Percentiles rank a stretch among this genome's conserved stretches.
These are phyloP conservation scores for Drosophila biarmipes DNA, from an alignment of 1,140 invertebrate genomes.

Conservation along the genomic window DNA sequence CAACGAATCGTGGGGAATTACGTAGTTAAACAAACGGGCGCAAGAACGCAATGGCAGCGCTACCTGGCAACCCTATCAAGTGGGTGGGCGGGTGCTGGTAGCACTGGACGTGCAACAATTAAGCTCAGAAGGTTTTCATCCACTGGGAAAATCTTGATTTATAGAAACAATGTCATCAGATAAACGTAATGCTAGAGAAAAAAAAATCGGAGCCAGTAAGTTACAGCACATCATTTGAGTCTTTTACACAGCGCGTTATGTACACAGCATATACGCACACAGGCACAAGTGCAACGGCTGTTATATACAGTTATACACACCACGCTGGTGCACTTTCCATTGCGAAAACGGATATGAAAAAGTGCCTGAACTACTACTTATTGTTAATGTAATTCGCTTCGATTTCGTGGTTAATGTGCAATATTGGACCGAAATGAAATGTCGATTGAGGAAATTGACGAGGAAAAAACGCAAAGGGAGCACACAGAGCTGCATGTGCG, in stretches of 20 bases:
- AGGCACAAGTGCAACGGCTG: conserved; percentile 16
- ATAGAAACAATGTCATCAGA: conserved; percentile 20
- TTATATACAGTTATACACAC: conserved; percentile 59
- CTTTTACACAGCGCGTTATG: conserved; percentile 54
- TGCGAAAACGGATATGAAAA: conserved; percentile 9
- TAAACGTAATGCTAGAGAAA: conserved; percentile 40
- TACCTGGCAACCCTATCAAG: conserved; percentile 41
- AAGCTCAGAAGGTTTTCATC: conserved; percentile 25
- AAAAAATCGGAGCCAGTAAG: background rate
- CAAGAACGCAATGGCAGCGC: conserved; percentile 38
- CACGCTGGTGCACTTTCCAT: conserved; percentile 32
- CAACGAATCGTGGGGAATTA: conserved; percentile 23
- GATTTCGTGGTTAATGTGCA: background rate
- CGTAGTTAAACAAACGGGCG: conserved; percentile 19
- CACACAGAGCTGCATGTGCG: conserved; percentile 44
- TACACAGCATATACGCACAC: conserved; percentile 33
- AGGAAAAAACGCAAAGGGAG: conserved; percentile 19
- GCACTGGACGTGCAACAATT: conserved; percentile 39
- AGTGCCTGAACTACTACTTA: background rate
- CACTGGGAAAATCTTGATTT: conserved; percentile 11
- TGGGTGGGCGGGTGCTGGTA: conserved; percentile 4
- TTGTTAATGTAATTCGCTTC: background rate
- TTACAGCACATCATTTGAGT: conserved; percentile 1
- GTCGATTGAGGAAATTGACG: conserved; percentile 17
- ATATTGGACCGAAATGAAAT: conserved; percentile 21